These are phyloP conservation scores for Aurelia aurita DNA, from an alignment of 30 jellyfish, hydroid and myxozoan species.

Conservation along the genomic window DNA sequence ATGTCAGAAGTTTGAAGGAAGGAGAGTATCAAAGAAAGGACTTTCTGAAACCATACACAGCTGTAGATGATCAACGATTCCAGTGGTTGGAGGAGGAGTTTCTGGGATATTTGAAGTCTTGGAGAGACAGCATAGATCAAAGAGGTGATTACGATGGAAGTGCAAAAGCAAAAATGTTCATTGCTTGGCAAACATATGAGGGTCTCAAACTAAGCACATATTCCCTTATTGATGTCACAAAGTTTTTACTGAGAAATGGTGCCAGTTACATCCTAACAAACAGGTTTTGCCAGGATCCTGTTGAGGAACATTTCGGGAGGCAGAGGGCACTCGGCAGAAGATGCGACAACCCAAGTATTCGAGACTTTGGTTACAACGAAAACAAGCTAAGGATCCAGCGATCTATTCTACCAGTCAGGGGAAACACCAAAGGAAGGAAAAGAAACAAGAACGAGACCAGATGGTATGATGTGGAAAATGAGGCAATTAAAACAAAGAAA, in stretches of 20 bases:
- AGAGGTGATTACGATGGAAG: too few relatives aligned
- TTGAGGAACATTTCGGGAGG: constrained; percentile 16
- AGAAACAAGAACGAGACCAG: too few relatives aligned
- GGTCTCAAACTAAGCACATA: background rate
- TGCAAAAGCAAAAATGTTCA: constrained; percentile 24
- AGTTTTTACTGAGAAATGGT: constrained; percentile 1
- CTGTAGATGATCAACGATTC: background rate
- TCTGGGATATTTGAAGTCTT: background rate
- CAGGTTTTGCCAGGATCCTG: too few relatives aligned
- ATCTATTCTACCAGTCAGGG: background rate
- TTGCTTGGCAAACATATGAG: constrained; percentile 36
- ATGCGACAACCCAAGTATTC: background rate
- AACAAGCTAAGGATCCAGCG: constrained; percentile 4
- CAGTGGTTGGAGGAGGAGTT: constrained; percentile 18
- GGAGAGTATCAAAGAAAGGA: background rate
- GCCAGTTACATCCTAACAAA: background rate
- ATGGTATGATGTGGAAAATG: too few relatives aligned
- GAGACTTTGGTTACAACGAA: constrained; percentile 2
- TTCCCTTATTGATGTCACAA: background rate
- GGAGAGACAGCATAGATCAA: constrained; percentile 8
- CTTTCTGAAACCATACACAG: background rate
- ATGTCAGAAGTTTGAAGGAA: constrained; percentile 14
- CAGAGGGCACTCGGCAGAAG: constrained; percentile 4
- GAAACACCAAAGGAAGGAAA: background rate
- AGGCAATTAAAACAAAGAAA: too few relatives aligned